These are phyloP conservation scores for Phyllotis vaccarum DNA, from an alignment of 2,797 vertebrate genomes.

Conservation along the genomic window DNA sequence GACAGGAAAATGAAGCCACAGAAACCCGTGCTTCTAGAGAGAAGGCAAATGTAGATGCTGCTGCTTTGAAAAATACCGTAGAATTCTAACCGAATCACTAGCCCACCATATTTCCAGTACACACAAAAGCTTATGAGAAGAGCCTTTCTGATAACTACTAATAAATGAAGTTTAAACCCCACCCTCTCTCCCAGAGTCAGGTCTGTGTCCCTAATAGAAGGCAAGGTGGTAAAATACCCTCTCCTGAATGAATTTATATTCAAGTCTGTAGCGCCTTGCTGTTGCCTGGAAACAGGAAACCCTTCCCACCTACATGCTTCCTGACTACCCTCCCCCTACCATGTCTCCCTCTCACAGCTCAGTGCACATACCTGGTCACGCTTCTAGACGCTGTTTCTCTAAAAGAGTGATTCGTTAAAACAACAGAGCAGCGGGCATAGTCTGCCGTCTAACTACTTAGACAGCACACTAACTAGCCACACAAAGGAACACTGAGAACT, in stretches of 20 bases:
- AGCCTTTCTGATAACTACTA: slow-evolving; percentile 58
- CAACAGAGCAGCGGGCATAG: neutral
- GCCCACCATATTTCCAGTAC: neutral
- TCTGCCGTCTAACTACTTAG: slow-evolving; percentile 35
- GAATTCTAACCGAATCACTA: slow-evolving; percentile 33
- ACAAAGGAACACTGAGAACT: slow-evolving; percentile 53
- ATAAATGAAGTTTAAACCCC: slow-evolving; percentile 70
- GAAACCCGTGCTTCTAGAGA: slow-evolving; percentile 5
- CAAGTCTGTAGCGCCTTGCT: slow-evolving; percentile 77
- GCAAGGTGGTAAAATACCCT: slow-evolving; percentile 75
- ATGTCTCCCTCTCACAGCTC: slow-evolving; percentile 49
- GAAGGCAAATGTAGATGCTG: slow-evolving; percentile 19
- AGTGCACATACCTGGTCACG: slow-evolving; percentile 73
- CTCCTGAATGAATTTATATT: slow-evolving; percentile 79
- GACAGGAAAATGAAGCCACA: slow-evolving; percentile 30
- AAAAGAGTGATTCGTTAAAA: slow-evolving; percentile 46
- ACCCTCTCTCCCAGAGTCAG: slow-evolving; percentile 57
- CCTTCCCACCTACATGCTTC: slow-evolving; percentile 83
- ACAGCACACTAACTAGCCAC: slow-evolving; percentile 46
- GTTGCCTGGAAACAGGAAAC: slow-evolving; percentile 84
- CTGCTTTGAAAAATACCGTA: slow-evolving; percentile 48
- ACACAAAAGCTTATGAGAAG: slow-evolving; percentile 29
- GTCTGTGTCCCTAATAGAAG: slow-evolving; percentile 52
- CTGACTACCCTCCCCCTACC: slow-evolving; percentile 67
- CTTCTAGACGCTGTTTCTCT: slow-evolving; percentile 67